Conservation (phyloP, 2,797 vertebrate species). For the Centroberyx gerrardi region DNA sequence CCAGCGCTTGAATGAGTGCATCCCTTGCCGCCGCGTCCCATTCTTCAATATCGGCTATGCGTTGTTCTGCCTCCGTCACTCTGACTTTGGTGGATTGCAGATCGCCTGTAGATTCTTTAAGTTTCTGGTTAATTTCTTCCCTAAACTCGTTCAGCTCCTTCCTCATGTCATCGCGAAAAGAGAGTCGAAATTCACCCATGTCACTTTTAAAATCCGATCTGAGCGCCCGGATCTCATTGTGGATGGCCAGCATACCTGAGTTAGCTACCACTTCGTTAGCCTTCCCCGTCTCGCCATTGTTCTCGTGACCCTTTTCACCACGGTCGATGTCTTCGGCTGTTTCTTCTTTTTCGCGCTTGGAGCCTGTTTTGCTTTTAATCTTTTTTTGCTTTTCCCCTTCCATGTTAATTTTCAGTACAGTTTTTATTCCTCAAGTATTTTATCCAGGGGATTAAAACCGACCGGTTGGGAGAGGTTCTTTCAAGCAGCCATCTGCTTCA, state of each 20-base stretch:
- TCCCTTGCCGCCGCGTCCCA: too few relatives aligned
- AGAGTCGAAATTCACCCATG: slow-evolving; percentile 22
- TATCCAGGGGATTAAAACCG: slow-evolving; percentile 3
- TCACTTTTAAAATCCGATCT: slow-evolving; percentile 34
- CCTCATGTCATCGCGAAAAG: slow-evolving; percentile 2
- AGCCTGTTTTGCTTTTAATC: slow-evolving; percentile 14
- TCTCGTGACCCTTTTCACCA: background rate
- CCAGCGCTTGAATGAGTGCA: too few relatives aligned
- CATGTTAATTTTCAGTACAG: slow-evolving; percentile 1
- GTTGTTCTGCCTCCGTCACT: too few relatives aligned
- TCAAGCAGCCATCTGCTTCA: slow-evolving; percentile 1
- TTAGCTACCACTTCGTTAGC: background rate
- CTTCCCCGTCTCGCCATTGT: background rate
- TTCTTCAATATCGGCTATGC: too few relatives aligned
- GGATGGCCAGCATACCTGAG: slow-evolving; percentile 5
- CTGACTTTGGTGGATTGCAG: background rate
- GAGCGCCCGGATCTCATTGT: slow-evolving; percentile 8
- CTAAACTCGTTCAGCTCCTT: slow-evolving; percentile 8
- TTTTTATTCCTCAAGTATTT: background rate
- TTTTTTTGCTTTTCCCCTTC: slow-evolving; percentile 18
- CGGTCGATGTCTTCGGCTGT: background rate
- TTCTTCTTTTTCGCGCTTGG: background rate
- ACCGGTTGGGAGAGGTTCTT: background rate
- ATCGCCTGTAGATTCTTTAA: slow-evolving; percentile 24
- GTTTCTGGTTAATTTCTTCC: slow-evolving; percentile 29